These are phyloP conservation scores for Zaprionus inermis DNA, from an alignment of 1,140 invertebrate genomes.

Conservation along the genomic window DNA sequence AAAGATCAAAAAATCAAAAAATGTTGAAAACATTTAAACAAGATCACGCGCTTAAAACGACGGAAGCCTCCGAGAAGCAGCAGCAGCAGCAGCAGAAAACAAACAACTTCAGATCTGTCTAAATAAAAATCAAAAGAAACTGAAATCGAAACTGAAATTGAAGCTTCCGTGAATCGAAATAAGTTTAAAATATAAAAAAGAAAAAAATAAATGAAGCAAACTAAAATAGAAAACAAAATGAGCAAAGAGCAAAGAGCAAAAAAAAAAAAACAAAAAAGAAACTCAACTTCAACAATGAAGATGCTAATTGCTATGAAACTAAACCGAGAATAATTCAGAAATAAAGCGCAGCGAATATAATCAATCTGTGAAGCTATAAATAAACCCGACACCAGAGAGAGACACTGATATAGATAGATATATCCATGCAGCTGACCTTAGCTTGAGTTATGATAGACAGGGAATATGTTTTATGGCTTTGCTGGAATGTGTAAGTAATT, in stretches of 20 bases:
- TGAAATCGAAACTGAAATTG: slow-evolving; percentile 50
- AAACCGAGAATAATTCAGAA: slow-evolving; percentile 42
- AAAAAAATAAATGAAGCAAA: slow-evolving; percentile 1
- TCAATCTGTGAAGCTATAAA: slow-evolving; percentile 68
- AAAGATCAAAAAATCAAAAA: slow-evolving; percentile 45
- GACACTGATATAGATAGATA: background rate
- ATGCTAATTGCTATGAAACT: slow-evolving; percentile 75
- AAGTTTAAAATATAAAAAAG: slow-evolving; percentile 17
- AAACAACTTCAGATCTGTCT: background rate
- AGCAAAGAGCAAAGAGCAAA: slow-evolving; percentile 18
- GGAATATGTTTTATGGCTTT: background rate
- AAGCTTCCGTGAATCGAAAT: slow-evolving; percentile 65
- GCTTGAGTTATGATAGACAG: slow-evolving; percentile 54
- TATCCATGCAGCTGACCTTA: slow-evolving; percentile 61
- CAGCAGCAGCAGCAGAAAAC: slow-evolving; percentile 29
- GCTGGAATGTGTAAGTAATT: background rate
- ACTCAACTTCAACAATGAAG: slow-evolving; percentile 64
- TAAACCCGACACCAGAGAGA: slow-evolving; percentile 46
- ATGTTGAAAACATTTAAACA: slow-evolving; percentile 61
- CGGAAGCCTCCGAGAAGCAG: slow-evolving; percentile 34
- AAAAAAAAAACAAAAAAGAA: slow-evolving; percentile 16
- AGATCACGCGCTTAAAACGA: slow-evolving; percentile 46
- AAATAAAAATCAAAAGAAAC: slow-evolving; percentile 25
- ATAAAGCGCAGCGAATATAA: slow-evolving; percentile 59
- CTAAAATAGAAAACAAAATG: slow-evolving; percentile 13